Conservation (phyloP, 2,113 vertebrate species). For the Anser cygnoides region DNA sequence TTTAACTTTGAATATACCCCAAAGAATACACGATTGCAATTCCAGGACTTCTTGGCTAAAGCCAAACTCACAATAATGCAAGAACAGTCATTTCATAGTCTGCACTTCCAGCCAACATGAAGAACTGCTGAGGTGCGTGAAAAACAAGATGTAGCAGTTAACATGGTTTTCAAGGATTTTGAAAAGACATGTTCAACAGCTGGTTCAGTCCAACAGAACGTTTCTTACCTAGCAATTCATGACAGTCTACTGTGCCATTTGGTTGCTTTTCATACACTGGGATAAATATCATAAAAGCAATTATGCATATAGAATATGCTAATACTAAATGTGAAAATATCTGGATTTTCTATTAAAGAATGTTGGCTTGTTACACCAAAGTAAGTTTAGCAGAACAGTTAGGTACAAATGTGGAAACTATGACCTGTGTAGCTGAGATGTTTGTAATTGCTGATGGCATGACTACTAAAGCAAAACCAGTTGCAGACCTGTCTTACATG, state of each 20-base stretch:
- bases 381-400: background rate
- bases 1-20: conserved; percentile 6
- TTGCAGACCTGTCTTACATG: background rate
- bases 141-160: conserved; percentile 30
- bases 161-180: background rate
- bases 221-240: background rate
- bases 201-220: background rate
- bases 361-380: background rate
- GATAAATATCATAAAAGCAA: background rate
- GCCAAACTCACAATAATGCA: background rate
- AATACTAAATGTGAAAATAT: background rate
- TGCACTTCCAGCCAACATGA: background rate
- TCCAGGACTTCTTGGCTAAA: background rate
- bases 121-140: conserved; percentile 34
- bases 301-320: background rate
- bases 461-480: background rate
- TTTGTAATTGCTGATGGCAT: background rate
- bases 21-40: conserved; percentile 31
- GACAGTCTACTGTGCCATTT: background rate
- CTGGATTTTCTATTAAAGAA: background rate
- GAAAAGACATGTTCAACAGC: background rate
- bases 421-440: background rate
- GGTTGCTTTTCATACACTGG: background rate
- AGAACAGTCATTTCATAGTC: background rate
- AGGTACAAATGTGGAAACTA: background rate